Evolutionary conservation across 2,888 invertebrate genomes (phyloP).

Genomic region (Amphipoea oculea): DNA sequence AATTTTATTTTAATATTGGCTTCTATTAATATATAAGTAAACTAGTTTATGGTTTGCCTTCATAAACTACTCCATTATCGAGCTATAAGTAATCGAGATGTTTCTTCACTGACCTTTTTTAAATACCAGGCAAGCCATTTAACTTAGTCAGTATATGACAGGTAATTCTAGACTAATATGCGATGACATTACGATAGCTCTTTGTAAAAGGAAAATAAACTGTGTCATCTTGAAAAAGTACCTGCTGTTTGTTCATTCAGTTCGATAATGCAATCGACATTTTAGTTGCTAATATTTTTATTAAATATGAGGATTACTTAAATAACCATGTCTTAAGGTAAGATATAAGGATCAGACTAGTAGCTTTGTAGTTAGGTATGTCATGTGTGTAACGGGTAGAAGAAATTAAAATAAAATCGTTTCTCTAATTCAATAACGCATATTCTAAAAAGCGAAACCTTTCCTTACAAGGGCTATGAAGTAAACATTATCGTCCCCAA

Average conservation of each 20-base stretch:
- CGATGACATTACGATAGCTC: conserved; percentile 42
- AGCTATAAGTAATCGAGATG: background rate
- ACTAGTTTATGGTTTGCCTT: too few relatives aligned
- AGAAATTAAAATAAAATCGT: background rate
- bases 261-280: background rate
- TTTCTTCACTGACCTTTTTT: conserved; percentile 42
- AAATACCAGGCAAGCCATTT: conserved; percentile 43
- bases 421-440: background rate
- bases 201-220: conserved; percentile 4
- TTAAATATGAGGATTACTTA: background rate
- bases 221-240: background rate
- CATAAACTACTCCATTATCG: background rate
- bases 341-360: background rate
- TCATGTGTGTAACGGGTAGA: background rate
- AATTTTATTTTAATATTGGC: background rate
- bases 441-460: background rate
- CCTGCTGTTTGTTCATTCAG: too few relatives aligned
- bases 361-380: too few relatives aligned
- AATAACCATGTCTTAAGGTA: background rate
- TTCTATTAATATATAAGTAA: too few relatives aligned
- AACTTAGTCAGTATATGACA: conserved; percentile 3
- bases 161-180: conserved; percentile 10
- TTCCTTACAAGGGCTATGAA: background rate
- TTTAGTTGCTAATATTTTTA: background rate
- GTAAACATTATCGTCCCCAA: background rate